Evolutionary conservation across 2,113 vertebrate genomes (phyloP).

Genomic region (Nothobranchius kuhntae): DNA sequence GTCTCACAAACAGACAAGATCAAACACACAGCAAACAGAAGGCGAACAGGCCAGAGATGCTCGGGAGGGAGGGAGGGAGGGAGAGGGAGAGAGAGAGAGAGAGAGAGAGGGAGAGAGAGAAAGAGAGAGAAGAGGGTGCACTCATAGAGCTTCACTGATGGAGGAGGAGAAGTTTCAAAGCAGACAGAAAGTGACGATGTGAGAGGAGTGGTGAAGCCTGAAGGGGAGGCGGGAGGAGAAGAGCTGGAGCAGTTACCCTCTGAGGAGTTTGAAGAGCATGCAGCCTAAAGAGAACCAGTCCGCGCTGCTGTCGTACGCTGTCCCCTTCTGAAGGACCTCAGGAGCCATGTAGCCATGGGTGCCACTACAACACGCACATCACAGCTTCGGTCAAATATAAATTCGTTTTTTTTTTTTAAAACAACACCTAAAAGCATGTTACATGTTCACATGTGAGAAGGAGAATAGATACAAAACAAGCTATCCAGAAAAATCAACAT

Average conservation of each 20-base stretch:
- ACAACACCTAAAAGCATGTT: neutral
- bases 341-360: slow-evolving; percentile 99
- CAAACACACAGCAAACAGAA: slow-evolving; percentile 47
- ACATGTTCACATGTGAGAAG: neutral
- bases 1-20: slow-evolving; percentile 22
- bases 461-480: neutral
- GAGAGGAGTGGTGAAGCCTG: slow-evolving; percentile 1
- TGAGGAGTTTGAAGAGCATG: slow-evolving; percentile 98
- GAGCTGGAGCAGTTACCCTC: slow-evolving; percentile 84
- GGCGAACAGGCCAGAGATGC: slow-evolving; percentile 17
- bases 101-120: slow-evolving; percentile 6
- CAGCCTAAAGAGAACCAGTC: slow-evolving; percentile 99
- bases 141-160: slow-evolving; percentile 34
- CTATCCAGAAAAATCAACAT: neutral
- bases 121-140: neutral
- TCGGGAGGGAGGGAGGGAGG: slow-evolving; percentile 9
- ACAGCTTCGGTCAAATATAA: neutral
- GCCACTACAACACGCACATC: slow-evolving; percentile 77
- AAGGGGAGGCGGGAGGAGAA: neutral
- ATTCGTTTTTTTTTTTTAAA: neutral
- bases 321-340: slow-evolving; percentile 97
- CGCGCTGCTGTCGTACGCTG: slow-evolving; percentile 95
- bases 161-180: slow-evolving; percentile 23
- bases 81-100: slow-evolving; percentile 7
- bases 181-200: slow-evolving; percentile 21